Conservation (phyloP, 30 jellyfish, hydroid and myxozoan genomes). For the Nemopilema nomurai region DNA sequence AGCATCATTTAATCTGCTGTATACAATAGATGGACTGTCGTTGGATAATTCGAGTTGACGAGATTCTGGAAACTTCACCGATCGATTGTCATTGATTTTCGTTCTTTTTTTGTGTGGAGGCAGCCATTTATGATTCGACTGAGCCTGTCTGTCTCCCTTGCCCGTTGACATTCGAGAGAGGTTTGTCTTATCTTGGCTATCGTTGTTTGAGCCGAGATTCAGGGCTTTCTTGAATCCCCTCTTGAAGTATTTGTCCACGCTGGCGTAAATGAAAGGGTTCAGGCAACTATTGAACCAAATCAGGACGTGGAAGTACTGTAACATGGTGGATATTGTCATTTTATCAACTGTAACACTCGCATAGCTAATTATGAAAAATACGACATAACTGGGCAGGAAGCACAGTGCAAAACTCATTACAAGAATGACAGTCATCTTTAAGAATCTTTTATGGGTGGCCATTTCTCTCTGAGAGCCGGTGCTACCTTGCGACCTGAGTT, state of each 20-base stretch:
- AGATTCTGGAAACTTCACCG: conserved; percentile 29
- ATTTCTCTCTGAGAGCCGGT: conserved; percentile 39
- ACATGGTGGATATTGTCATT: conserved; percentile 1
- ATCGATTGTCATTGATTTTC: background rate
- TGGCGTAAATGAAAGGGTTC: conserved; percentile 80
- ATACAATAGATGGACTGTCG: conserved; percentile 1
- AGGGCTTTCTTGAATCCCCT: conserved; percentile 79
- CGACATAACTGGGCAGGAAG: conserved; percentile 54
- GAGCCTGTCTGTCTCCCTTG: conserved; percentile 39
- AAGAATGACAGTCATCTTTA: conserved; percentile 39
- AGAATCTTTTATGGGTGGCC: conserved; percentile 53
- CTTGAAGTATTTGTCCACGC: conserved; percentile 72
- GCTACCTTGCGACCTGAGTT: conserved; percentile 36
- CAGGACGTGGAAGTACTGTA: conserved; percentile 56
- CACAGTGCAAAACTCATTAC: conserved; percentile 64
- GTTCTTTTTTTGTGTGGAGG: background rate
- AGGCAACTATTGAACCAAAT: conserved; percentile 76
- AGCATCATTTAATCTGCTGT: background rate
- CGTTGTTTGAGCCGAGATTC: conserved; percentile 57
- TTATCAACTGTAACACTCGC: conserved; percentile 11
- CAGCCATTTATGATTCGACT: conserved; percentile 13
- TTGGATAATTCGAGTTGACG: background rate
- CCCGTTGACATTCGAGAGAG: conserved; percentile 36
- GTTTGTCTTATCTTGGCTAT: conserved; percentile 42
- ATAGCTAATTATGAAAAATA: conserved; percentile 56